Evolutionary conservation across 2,113 vertebrate genomes (phyloP).

Genomic region (Gambusia holbrooki): DNA sequence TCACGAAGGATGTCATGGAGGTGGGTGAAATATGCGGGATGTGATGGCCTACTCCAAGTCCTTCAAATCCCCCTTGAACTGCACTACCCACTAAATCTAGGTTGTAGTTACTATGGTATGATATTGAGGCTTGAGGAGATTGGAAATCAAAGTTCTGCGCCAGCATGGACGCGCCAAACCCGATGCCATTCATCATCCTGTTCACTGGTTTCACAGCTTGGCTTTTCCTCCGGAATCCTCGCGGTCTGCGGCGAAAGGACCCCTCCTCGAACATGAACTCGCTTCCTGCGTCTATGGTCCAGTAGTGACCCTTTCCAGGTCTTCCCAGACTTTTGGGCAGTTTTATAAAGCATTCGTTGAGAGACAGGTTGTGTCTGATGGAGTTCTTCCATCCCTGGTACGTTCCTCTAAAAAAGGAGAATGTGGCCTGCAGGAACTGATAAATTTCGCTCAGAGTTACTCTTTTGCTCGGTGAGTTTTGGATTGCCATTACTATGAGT

Average conservation of each 20-base stretch:
- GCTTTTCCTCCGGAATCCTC: conserved; percentile 94
- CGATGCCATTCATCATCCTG: conserved; percentile 89
- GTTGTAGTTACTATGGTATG: conserved; percentile 89
- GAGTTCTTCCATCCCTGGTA: conserved; percentile 99
- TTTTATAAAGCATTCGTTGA: conserved; percentile 93
- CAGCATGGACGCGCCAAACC: conserved; percentile 89
- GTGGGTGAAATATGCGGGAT: conserved; percentile 88
- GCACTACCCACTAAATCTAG: conserved; percentile 89
- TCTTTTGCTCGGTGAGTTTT: conserved; percentile 91
- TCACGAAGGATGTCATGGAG: conserved; percentile 50
- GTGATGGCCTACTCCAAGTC: conserved; percentile 84
- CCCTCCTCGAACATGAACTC: conserved; percentile 99
- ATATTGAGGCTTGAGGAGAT: conserved; percentile 84
- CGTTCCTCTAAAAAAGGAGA: conserved; percentile 93
- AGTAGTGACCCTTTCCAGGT: conserved; percentile 95
- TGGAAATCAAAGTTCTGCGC: conserved; percentile 95
- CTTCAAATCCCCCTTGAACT: conserved; percentile 85
- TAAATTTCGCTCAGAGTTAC: conserved; percentile 96
- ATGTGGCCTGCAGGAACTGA: conserved; percentile 94
- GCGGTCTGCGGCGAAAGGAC: conserved; percentile 93
- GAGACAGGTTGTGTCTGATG: conserved; percentile 90
- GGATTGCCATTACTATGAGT: conserved; percentile 96
- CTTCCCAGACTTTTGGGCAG: conserved; percentile 93
- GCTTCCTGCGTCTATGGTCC: conserved; percentile 95
- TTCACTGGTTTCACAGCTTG: conserved; percentile 95